phyloP scores from a whole-genome alignment of 2,888 invertebrate genomes.

The Ophion obscuratus region DNA sequence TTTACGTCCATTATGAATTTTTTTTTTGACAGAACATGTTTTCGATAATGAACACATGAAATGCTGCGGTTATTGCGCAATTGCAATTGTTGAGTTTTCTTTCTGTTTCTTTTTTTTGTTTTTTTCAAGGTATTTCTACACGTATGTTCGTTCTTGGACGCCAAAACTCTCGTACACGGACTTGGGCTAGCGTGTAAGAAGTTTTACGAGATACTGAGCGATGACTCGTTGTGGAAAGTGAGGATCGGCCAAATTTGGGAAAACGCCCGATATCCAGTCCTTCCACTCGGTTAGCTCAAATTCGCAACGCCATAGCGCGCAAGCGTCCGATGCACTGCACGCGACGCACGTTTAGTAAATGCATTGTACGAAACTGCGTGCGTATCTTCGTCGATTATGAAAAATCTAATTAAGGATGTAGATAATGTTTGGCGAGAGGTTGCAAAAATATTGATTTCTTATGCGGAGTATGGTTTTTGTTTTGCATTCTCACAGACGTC shows the following conservation, averaged over 20 bases:
- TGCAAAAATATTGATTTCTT: neutral
- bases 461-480: neutral
- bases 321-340: conserved; percentile 69
- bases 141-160: conserved; percentile 87
- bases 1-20: neutral
- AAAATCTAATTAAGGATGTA: neutral
- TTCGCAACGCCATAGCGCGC: conserved; percentile 69
- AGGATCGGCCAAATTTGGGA: conserved; percentile 79
- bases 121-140: conserved; percentile 86
- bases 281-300: conserved; percentile 80
- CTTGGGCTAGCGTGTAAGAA: conserved; percentile 86
- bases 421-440: neutral
- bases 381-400: neutral
- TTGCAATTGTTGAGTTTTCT: neutral
- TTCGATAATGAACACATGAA: neutral
- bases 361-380: conserved; percentile 69
- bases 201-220: conserved; percentile 86
- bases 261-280: conserved; percentile 77
- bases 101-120: conserved; percentile 42
- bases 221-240: conserved; percentile 86
- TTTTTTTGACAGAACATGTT: neutral
- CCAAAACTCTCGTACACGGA: conserved; percentile 85
- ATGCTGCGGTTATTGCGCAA: neutral
- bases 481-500: neutral
- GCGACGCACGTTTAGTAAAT: conserved; percentile 74